Base-by-base conservation (phyloP, 1,140 invertebrate species). In the Araneus ventricosus region DNA sequence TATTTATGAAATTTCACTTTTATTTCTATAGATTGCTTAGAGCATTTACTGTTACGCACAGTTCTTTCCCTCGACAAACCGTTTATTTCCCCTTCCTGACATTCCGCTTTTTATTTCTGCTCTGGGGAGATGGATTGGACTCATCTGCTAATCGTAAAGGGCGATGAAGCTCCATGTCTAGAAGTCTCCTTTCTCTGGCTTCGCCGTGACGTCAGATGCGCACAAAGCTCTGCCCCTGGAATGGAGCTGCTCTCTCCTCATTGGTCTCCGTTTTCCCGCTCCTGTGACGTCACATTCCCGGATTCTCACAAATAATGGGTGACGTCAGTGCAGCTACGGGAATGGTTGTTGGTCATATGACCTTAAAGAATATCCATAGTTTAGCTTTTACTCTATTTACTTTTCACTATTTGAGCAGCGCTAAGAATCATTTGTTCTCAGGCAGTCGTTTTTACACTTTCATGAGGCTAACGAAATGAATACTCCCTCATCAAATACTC, bases 261-360 rank as follows among this genome's bases (percentile, higher is more conserved):
- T 90, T 90, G 88, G 88, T 14, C 75, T 2, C 24, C 75, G 27
- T 90, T 90, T 90, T 90, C 88, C 88, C 88, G 88, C 88, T 79
- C 70, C 30, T 27, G 45, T 90, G 88, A 90, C 88, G 88, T 67
- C 59, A 1, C 41, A 6, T 52, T n/a, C 41, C 70, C 30, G 27
- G 63, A 88, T 88, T 70, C 34, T 61, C 14, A 63, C 85, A 59
- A 59, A 87, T 87, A 61, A 87, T 63, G 14, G 52, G 75, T 82
- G 70, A 82, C 88, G 88, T 90, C 41, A 90, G 67, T 90, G 88
- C 88, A 90, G 70, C 88, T 90, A 88, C 86, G 86, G 86, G 59
- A 88, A 88, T 88, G 86, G 34, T 27, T 67, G 27, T 67, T 34
- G 37, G 52, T 80, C 75, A 79, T 90, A 57, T 90, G 88, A 90